Conservation (phyloP, 2,888 invertebrate species). For the Polietes domitor region DNA sequence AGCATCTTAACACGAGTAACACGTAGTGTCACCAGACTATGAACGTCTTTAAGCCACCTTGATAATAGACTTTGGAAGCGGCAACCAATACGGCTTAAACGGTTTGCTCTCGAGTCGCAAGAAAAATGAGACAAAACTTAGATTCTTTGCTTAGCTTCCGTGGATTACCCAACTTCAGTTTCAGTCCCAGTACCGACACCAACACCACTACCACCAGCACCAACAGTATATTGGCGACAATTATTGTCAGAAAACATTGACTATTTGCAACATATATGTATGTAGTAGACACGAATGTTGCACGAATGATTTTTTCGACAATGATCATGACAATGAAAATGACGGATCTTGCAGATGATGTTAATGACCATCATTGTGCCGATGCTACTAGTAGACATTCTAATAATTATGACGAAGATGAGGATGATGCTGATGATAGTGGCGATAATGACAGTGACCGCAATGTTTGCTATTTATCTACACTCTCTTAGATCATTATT, state of each 20-base stretch:
- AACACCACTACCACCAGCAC: background rate
- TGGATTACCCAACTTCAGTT: conserved; percentile 38
- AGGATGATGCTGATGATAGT: conserved; percentile 21
- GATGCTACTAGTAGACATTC: conserved; percentile 13
- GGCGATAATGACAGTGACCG: conserved; percentile 38
- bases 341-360: background rate
- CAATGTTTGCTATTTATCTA: too few relatives aligned
- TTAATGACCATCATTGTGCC: conserved; percentile 55
- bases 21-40: conserved; percentile 55
- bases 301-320: conserved; percentile 64
- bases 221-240: conserved; percentile 67
- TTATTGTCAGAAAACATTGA: conserved; percentile 70
- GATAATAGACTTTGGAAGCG: conserved; percentile 49
- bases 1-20: conserved; percentile 68
- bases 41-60: conserved; percentile 64
- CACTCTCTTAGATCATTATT: too few relatives aligned
- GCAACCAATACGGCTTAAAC: conserved; percentile 27
- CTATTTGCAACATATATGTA: conserved; percentile 67
- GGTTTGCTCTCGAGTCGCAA: background rate
- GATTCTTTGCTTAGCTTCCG: conserved; percentile 14
- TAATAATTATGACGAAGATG: conserved; percentile 45
- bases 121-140: conserved; percentile 48
- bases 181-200: conserved; percentile 6
- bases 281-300: conserved; percentile 67
- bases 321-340: conserved; percentile 57